Evolutionary conservation across 2,888 invertebrate genomes (phyloP).

Genomic region (Drosophila koepferae): DNA sequence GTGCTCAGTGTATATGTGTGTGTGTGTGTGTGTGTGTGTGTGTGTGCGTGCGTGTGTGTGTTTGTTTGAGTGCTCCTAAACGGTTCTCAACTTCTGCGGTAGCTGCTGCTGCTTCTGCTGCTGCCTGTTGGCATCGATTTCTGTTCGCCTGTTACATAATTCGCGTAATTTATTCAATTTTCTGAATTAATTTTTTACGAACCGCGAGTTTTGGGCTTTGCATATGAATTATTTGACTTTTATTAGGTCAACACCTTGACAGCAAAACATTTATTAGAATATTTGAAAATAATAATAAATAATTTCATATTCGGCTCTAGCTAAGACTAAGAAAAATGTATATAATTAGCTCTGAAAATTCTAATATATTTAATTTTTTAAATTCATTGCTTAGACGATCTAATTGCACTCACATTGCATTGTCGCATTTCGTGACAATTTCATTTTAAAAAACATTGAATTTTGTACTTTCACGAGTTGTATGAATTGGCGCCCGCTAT

Average conservation of each 20-base stretch:
- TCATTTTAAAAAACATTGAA: not conserved
- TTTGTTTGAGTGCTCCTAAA: conserved; percentile 64
- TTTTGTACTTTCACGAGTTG: not conserved
- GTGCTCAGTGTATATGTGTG: conserved; percentile 1
- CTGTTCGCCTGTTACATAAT: conserved; percentile 82
- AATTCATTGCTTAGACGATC: not conserved
- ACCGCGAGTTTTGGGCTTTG: conserved; percentile 54
- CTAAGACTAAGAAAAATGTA: accelerated
- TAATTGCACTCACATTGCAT: conserved; percentile 1
- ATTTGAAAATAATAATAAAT: conserved; percentile 16
- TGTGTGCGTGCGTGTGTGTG: conserved; percentile 23
- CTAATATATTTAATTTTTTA: not conserved
- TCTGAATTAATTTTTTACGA: conserved; percentile 78
- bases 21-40: conserved; percentile 19
- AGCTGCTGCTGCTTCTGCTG: conserved; percentile 39
- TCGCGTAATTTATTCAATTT: conserved; percentile 84
- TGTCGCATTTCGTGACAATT: conserved; percentile 18
- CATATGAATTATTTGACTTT: conserved; percentile 58
- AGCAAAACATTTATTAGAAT: not conserved
- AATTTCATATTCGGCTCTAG: not conserved
- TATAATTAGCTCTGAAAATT: not conserved
- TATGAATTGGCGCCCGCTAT: not conserved
- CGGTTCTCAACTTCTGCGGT: conserved; percentile 62
- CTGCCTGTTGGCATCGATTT: conserved; percentile 44
- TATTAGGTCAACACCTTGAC: conserved; percentile 23